phyloP scores from a whole-genome alignment of 64 coral and sea anemone species.

The Stichodactyla mertensii region DNA sequence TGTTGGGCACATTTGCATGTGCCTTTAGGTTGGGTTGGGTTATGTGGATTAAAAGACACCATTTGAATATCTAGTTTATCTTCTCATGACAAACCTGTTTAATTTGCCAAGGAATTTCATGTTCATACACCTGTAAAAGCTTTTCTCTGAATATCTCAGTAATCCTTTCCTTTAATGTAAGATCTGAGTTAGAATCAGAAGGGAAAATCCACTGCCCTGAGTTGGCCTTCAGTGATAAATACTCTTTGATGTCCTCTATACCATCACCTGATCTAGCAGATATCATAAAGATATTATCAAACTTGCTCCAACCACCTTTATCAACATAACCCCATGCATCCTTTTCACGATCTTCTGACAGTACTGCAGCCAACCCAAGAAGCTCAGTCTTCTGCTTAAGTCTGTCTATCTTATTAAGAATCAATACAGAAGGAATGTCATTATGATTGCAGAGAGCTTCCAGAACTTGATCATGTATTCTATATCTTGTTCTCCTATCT shows the following conservation, averaged over 20 bases:
- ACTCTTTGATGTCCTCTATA: constrained; percentile 67
- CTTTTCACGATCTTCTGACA: constrained; percentile 73
- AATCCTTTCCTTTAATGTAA: constrained; percentile 59
- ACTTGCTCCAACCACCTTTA: constrained; percentile 72
- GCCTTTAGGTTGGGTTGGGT: no score
- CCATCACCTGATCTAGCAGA: constrained; percentile 84
- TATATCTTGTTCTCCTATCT: constrained; percentile 53
- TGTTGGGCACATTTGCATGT: no score
- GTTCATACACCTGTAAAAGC: constrained; percentile 86
- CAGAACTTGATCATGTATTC: constrained; percentile 73
- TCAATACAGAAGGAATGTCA: constrained; percentile 61
- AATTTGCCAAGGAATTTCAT: constrained; percentile 99
- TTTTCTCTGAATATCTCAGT: constrained; percentile 91
- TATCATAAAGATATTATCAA: constrained; percentile 91
- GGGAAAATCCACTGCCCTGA: constrained; percentile 59
- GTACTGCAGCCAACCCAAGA: constrained; percentile 44
- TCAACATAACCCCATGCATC: constrained; percentile 73
- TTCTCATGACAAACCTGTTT: constrained; percentile 67
- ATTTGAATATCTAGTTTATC: not conserved
- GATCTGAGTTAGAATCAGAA: constrained; percentile 52
- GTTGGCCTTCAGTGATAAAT: constrained; percentile 57
- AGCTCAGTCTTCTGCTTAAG: constrained; percentile 67
- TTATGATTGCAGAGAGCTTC: constrained; percentile 34
- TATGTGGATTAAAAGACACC: no score
- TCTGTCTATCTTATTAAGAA: constrained; percentile 88